Conservation (phyloP, 1,140 invertebrate species). For the Plectrocnemia conspersa region DNA sequence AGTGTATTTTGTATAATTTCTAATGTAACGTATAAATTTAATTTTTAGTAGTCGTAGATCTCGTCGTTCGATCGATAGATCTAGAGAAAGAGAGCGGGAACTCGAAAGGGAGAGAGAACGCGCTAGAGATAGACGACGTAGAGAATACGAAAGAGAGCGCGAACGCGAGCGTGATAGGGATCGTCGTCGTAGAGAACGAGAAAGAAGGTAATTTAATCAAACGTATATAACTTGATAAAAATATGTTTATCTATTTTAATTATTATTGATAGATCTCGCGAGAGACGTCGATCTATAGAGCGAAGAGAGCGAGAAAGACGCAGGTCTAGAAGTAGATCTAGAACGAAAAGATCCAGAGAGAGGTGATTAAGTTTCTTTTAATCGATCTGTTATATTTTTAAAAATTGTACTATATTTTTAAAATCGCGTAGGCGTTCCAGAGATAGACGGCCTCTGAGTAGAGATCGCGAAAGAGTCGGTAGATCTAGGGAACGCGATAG, state of each 20-base stretch:
- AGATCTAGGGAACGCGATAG: slow-evolving; percentile 23
- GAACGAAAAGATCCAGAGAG: slow-evolving; percentile 48
- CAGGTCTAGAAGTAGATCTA: slow-evolving; percentile 49
- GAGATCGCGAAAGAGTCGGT: slow-evolving; percentile 21
- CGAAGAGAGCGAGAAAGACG: slow-evolving; percentile 49
- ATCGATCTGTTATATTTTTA: slow-evolving; percentile 5
- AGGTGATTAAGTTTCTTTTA: slow-evolving; percentile 41
- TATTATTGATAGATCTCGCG: slow-evolving; percentile 42
- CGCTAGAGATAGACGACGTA: slow-evolving; percentile 45
- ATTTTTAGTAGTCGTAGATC: slow-evolving; percentile 26
- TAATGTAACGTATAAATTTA: too few relatives aligned
- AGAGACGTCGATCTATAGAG: slow-evolving; percentile 54
- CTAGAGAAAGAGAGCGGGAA: slow-evolving; percentile 42
- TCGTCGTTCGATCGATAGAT: slow-evolving; percentile 26
- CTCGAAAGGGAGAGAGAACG: slow-evolving; percentile 47
- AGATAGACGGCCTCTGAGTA: slow-evolving; percentile 41
- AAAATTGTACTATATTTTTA: not conserved
- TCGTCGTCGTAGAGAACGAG: slow-evolving; percentile 41
- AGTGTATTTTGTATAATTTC: not conserved
- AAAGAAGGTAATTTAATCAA: slow-evolving; percentile 36
- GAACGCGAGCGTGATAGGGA: slow-evolving; percentile 49
- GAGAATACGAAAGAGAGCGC: slow-evolving; percentile 41
- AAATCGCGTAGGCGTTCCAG: slow-evolving; percentile 41
- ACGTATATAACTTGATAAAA: slow-evolving; percentile 25
- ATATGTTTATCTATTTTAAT: slow-evolving; percentile 5